Evolutionary conservation across 2,113 vertebrate genomes (phyloP).

Genomic region (Antechinus flavipes): DNA sequence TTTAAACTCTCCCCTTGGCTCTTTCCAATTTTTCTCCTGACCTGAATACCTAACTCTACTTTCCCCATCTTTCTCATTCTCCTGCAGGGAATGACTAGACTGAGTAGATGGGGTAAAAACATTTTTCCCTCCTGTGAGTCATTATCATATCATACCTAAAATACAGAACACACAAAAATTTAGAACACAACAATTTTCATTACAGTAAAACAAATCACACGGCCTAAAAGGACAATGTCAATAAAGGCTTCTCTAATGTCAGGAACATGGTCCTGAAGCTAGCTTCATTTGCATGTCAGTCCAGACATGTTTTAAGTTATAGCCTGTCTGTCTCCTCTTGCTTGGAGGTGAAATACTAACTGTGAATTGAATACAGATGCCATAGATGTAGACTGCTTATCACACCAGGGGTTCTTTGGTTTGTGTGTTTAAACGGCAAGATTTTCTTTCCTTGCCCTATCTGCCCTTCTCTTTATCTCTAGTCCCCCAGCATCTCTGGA

Average conservation of each 20-base stretch:
- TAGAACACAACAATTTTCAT: background rate
- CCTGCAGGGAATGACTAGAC: background rate
- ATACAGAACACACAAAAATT: background rate
- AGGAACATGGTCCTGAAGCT: background rate
- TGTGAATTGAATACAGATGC: background rate
- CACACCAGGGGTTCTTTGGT: background rate
- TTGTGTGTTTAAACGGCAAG: background rate
- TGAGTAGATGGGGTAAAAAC: background rate
- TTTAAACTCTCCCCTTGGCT: constrained; percentile 29
- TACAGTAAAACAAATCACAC: background rate
- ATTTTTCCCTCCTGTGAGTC: background rate
- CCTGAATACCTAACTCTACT: constrained; percentile 25
- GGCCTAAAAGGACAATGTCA: background rate
- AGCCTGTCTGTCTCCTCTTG: background rate
- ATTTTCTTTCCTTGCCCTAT: background rate
- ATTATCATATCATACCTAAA: background rate
- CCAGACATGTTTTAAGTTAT: background rate
- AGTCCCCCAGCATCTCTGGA: background rate
- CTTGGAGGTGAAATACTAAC: background rate
- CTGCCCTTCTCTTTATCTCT: background rate
- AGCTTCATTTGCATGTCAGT: background rate
- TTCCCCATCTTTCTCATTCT: constrained; percentile 25
- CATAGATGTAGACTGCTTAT: background rate
- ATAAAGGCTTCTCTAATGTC: background rate
- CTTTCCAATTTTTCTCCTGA: background rate